These are phyloP conservation scores for Dendrocincla fuliginosa DNA, from an alignment of 2,797 vertebrate species.

Conservation along the genomic window DNA sequence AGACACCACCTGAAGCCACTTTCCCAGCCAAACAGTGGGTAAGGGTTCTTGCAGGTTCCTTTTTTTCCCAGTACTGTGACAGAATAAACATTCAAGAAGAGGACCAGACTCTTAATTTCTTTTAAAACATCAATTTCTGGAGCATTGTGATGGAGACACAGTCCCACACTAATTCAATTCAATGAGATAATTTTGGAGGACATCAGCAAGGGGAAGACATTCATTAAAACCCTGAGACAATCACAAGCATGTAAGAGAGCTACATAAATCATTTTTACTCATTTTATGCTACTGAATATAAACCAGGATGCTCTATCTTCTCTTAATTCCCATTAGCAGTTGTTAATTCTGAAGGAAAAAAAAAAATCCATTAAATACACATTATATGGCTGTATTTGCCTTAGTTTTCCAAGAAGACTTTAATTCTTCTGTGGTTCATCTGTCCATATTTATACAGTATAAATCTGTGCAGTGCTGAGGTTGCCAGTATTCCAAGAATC, in stretches of 20 bases:
- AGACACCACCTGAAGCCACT: neutral
- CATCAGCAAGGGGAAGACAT: neutral
- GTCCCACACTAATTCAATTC: neutral
- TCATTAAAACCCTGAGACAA: neutral
- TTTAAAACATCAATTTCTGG: neutral
- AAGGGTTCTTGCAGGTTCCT: neutral
- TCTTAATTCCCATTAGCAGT: neutral
- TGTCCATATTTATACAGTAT: neutral
- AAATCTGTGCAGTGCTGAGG: neutral
- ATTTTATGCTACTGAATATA: neutral
- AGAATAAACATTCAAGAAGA: neutral
- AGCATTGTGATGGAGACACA: neutral
- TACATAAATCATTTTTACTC: neutral
- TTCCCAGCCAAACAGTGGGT: neutral
- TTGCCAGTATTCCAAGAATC: neutral
- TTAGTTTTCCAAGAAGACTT: neutral
- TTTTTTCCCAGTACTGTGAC: neutral
- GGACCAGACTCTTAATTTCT: neutral
- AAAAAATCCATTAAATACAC: neutral
- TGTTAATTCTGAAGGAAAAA: neutral
- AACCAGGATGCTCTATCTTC: neutral
- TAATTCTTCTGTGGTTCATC: neutral
- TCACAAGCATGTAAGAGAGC: neutral
- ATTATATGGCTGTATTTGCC: neutral
- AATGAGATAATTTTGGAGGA: neutral